Conservation (phyloP, 2,113 vertebrate species). For the Clarias batrachus region DNA sequence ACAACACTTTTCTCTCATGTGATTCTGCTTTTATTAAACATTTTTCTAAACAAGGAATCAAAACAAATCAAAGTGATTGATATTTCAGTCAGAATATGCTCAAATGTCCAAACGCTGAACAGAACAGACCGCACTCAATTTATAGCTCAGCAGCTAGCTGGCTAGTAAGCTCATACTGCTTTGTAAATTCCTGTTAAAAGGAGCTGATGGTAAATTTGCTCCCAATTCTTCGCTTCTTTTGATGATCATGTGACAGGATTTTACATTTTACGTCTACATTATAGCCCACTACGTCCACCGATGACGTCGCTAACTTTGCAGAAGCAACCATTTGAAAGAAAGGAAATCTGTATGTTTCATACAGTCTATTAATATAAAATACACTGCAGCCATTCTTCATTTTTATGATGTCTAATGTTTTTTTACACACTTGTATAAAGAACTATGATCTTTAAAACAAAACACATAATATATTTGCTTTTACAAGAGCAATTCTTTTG, state of each 20-base stretch:
- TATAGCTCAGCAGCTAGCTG: background rate
- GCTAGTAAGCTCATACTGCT: background rate
- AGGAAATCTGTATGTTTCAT: background rate
- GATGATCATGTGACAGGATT: background rate
- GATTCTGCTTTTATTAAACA: no score
- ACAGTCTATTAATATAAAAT: background rate
- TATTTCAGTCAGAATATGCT: background rate
- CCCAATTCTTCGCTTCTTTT: background rate
- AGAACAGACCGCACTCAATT: background rate
- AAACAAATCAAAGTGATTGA: background rate
- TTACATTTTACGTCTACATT: background rate
- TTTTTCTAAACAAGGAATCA: no score
- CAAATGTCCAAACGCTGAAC: background rate
- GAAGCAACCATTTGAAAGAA: background rate
- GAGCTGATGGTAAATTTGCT: background rate
- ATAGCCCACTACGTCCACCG: background rate
- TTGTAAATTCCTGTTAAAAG: background rate
- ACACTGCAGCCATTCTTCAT: background rate
- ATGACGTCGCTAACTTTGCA: background rate
- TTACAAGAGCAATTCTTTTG: background rate
- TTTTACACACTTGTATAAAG: background rate
- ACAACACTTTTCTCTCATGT: no score
- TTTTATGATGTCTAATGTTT: background rate
- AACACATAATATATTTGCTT: background rate
- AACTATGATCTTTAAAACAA: background rate